Conservation (phyloP, 2,113 vertebrate species). For the Marcusenius ussheri region DNA sequence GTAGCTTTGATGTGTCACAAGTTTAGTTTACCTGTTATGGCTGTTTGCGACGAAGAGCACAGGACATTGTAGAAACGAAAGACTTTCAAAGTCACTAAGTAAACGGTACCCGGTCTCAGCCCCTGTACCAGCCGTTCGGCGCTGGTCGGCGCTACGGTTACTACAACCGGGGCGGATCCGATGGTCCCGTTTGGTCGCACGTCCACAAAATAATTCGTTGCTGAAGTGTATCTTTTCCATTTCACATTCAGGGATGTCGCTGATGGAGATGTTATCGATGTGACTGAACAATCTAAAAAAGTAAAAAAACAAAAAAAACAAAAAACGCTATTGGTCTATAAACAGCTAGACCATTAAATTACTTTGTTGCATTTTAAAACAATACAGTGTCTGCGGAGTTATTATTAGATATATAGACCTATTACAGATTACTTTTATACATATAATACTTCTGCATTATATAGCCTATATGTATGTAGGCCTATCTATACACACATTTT, state of each 20-base stretch:
- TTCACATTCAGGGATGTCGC: constrained; percentile 45
- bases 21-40: constrained; percentile 52
- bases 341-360: neutral
- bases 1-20: neutral
- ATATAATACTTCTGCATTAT: neutral
- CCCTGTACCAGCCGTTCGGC: constrained; percentile 46
- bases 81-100: constrained; percentile 49
- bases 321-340: neutral
- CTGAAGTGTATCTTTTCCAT: constrained; percentile 39
- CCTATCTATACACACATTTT: neutral
- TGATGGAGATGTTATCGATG: constrained; percentile 48
- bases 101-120: constrained; percentile 44
- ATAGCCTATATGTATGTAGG: neutral
- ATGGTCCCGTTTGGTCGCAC: constrained; percentile 39
- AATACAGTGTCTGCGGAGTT: neutral
- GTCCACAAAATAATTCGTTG: constrained; percentile 44
- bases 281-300: constrained; percentile 46
- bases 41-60: constrained; percentile 24
- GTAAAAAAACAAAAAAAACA: neutral
- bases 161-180: constrained; percentile 41
- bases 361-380: neutral
- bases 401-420: neutral
- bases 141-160: neutral
- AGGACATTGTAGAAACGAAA: constrained; percentile 15
- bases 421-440: neutral